Evolutionary conservation across 2,888 invertebrate species (phyloP).

Genomic region (Conops quadrifasciatus): DNA sequence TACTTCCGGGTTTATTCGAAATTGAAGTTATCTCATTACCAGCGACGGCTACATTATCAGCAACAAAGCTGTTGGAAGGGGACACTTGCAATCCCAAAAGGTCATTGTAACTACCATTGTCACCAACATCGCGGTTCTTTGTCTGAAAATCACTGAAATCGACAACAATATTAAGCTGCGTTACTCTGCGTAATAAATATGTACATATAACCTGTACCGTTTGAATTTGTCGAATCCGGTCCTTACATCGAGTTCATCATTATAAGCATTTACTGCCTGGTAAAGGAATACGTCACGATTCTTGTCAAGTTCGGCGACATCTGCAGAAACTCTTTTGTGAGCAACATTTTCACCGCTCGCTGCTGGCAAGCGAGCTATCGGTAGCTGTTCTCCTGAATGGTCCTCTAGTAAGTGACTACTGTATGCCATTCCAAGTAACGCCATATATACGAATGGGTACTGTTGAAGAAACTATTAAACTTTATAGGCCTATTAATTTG

Average conservation of each 20-base stretch:
- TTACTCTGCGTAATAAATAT: too few relatives aligned
- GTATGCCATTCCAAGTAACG: conserved; percentile 43
- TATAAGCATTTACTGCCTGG: neutral
- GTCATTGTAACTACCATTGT: conserved; percentile 9
- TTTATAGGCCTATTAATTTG: too few relatives aligned
- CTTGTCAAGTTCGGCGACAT: neutral
- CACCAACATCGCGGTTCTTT: neutral
- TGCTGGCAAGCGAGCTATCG: conserved; percentile 9
- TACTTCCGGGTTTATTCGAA: neutral
- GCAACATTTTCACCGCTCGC: neutral
- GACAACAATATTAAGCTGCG: neutral
- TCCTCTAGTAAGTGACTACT: conserved; percentile 45
- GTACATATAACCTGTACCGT: neutral
- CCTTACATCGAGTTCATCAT: neutral
- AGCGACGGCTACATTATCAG: neutral
- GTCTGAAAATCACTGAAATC: conserved; percentile 13
- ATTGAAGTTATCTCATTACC: neutral
- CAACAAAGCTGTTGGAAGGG: neutral
- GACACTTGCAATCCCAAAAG: neutral
- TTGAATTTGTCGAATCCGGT: conserved; percentile 1
- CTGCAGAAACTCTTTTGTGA: too few relatives aligned
- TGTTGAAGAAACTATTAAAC: neutral
- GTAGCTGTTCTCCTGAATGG: conserved; percentile 23
- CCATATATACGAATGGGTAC: conserved; percentile 35
- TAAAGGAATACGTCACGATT: neutral